Evolutionary conservation across 2,113 vertebrate genomes (phyloP).

Genomic region (Pelmatolapia mariae): DNA sequence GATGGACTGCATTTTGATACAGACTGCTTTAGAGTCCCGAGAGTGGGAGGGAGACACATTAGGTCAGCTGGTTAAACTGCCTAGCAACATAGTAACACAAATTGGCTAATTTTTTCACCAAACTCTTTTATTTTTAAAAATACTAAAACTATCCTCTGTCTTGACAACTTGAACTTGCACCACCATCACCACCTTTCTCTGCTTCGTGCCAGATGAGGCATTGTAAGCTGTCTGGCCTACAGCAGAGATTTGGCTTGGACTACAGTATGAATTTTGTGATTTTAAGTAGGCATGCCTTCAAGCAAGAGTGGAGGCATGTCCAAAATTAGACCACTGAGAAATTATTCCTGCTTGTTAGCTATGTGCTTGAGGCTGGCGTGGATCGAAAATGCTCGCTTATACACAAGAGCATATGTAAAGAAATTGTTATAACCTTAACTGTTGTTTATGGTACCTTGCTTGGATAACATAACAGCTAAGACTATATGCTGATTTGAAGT

Average conservation of each 20-base stretch:
- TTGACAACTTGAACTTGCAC: neutral
- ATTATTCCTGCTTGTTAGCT: neutral
- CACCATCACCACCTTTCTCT: neutral
- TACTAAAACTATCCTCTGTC: neutral
- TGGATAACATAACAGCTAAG: neutral
- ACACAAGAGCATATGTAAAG: neutral
- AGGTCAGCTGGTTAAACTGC: neutral
- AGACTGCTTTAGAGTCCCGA: neutral
- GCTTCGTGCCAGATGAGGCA: neutral
- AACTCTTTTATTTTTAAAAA: neutral
- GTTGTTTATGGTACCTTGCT: neutral
- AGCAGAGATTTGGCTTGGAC: neutral
- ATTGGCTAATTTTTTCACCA: neutral
- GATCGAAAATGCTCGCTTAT: neutral
- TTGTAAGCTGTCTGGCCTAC: neutral
- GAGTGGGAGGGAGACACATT: neutral
- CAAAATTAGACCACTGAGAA: constrained; percentile 11
- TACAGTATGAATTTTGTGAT: neutral
- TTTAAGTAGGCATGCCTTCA: neutral
- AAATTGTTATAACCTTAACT: neutral
- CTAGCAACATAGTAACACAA: neutral
- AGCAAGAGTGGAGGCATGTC: neutral
- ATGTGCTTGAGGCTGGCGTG: neutral
- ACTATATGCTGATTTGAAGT: neutral
- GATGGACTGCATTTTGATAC: neutral